Evolutionary conservation across 2,113 vertebrate species (phyloP), one percentile per base, ranked within the genome.

Genomic region (Crocuta crocuta): DNA sequence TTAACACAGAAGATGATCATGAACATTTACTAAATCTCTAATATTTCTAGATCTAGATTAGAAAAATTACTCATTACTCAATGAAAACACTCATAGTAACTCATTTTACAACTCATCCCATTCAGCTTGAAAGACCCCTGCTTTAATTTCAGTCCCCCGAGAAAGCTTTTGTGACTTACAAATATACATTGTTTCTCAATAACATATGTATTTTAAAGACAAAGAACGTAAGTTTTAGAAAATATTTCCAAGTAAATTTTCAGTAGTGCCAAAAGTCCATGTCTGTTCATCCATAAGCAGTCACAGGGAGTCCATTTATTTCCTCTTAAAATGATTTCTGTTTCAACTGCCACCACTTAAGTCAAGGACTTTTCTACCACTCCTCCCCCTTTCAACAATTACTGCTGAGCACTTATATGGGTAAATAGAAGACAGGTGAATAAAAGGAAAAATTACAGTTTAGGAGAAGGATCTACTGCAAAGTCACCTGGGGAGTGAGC

Each of bases 221-320:
- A 94, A 82, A 92, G 43, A 78, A 65, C 55, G 78, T 58, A 95
- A 68, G 10, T 79, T 95, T 88, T 89, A 95, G 78, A 94, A 95
- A 96, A 94, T 78, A 48, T 86, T 86, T 90, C 43, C 63, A 76
- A 55, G 13, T 93, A 93, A 70, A 93, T 76, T 48, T 74, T 76
- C 63, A 91, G n/a, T 23, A 83, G 9, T 89, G 16, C 58, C 39
- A 91, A 33, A 7, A 93, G 39, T 96, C 13, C 35, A 63, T 86
- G 31, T 91, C 50, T 66, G 2, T 63, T 78, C 53, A 96, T 76
- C n/a, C 45, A 84, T 74, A 80, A 84, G 33, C 45, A 86, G 39
- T 63, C 84, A 96, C 15, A 74, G 7, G 28, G 63, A 55, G 43
- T 61, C n/a, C 35, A 48, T 39, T 91, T 89, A 61, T 68, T 70